Base-by-base conservation (phyloP, 2,888 invertebrate genomes). In the Notocelia uddmanniana region DNA sequence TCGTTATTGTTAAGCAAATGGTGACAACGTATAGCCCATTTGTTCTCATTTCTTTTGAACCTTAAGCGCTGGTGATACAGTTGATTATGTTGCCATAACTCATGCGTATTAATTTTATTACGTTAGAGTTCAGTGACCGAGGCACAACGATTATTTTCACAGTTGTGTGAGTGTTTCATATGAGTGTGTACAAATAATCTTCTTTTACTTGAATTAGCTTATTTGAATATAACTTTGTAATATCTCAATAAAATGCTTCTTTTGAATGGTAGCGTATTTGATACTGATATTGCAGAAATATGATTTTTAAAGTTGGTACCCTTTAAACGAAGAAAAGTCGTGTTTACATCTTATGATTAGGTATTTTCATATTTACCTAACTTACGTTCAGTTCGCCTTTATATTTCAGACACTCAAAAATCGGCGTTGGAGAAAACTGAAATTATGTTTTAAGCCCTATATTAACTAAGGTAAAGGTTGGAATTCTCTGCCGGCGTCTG, bases 1-100 rank as follows among this genome's bases (percentile, higher is more conserved):
- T 77, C 76, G 76, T 85, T 83, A 81, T 83, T 81, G 82, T 87
- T 85, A 84, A 74, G 74, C 57, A 57, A 73, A 73, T 55, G 59
- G 59, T 52, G 55, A 72, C 72, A 72, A 69, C 66, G 72, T 60
- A 54, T 68, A 50, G 37, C 55, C 41, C 63, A 63, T 64, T 57
- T 41, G 64, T 60, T 69, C 50, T 45, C 58, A 71, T 71, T 68
- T 59, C 50, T 55, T 63, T 52, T 67, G 50, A 62, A 68, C 63
- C 60, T 21, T 67, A 63, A 57, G 18, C 15, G 63, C 10, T 67
- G 48, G 62, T 8, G 34, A 58, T 60, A 63, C 62, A 57, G 64
- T 26, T 19, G 37, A 9, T 54, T 48, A 60, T 52, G 31, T 31
- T 31, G 37, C 45, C 8, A 55, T 48, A 54, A 37, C 18, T 23